Evolutionary conservation across 1,140 invertebrate species (phyloP).

Genomic region (Uloborus diversus): DNA sequence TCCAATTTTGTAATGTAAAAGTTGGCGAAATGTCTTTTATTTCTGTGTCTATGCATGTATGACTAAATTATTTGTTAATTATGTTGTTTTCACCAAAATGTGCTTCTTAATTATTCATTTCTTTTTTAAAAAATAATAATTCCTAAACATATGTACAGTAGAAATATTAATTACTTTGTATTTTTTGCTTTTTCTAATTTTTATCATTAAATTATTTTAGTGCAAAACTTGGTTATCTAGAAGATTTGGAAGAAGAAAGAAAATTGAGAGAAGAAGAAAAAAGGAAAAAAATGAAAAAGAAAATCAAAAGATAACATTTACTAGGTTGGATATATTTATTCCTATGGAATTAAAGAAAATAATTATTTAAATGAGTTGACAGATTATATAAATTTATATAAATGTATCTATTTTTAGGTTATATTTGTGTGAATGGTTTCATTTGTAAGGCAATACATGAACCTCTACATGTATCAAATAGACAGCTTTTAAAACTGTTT

Average conservation of each 20-base stretch:
- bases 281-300: constrained; percentile 61
- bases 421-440: too few species aligned
- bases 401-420: too few species aligned
- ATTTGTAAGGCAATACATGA: too few species aligned
- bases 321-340: neutral
- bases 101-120: neutral
- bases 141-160: too few species aligned
- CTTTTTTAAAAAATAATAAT: too few species aligned
- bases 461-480: too few species aligned
- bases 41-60: neutral
- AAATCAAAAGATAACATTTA: constrained; percentile 46
- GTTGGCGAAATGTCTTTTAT: neutral
- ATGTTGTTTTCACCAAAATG: neutral
- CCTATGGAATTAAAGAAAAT: neutral
- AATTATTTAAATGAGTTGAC: neutral
- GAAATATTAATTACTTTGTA: too few species aligned
- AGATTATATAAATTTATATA: neutral
- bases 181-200: neutral
- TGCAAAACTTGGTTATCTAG: constrained; percentile 62
- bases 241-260: constrained; percentile 65
- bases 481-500: too few species aligned
- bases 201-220: constrained; percentile 50
- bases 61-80: neutral
- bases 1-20: neutral
- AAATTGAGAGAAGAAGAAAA: constrained; percentile 62